A percentile compares a stretch with the other conserved stretches of the same genome.
Conservation (phyloP, 2,113 vertebrate genomes). For the Phalacrocorax carbo region DNA sequence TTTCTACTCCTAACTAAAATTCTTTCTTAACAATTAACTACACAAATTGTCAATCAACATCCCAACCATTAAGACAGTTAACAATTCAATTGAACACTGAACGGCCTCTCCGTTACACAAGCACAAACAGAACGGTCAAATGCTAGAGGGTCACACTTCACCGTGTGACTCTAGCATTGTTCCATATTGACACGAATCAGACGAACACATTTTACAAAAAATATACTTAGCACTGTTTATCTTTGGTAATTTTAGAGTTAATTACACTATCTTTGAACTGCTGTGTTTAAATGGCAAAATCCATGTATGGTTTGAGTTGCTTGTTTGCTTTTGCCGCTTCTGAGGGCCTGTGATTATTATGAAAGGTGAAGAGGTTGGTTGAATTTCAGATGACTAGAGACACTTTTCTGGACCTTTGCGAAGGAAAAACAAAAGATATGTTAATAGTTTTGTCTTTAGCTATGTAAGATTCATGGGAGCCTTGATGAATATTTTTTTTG, state of each 20-base stretch:
- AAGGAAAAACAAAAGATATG: not conserved
- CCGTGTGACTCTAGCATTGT: no score
- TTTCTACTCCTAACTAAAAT: no score
- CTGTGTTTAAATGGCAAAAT: not conserved
- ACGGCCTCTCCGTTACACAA: no score
- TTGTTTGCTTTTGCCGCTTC: not conserved
- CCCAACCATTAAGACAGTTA: no score
- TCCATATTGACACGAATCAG: no score
- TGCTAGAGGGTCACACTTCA: no score
- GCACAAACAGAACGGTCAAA: no score
- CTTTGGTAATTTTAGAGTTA: no score
- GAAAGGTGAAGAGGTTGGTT: not conserved
- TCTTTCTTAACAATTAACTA: no score
- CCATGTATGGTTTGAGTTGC: not conserved
- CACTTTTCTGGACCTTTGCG: not conserved
- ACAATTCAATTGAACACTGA: no score
- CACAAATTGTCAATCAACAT: no score
- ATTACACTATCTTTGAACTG: not conserved
- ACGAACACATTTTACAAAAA: no score
- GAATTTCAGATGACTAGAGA: not conserved
- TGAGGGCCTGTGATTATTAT: not conserved
- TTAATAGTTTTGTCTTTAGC: not conserved
- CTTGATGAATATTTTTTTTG: not conserved
- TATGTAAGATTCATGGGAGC: fast-evolving
- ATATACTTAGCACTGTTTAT: not conserved